These are phyloP conservation scores for Sepiola atlantica DNA, from an alignment of 2,888 invertebrate species.

Conservation along the genomic window DNA sequence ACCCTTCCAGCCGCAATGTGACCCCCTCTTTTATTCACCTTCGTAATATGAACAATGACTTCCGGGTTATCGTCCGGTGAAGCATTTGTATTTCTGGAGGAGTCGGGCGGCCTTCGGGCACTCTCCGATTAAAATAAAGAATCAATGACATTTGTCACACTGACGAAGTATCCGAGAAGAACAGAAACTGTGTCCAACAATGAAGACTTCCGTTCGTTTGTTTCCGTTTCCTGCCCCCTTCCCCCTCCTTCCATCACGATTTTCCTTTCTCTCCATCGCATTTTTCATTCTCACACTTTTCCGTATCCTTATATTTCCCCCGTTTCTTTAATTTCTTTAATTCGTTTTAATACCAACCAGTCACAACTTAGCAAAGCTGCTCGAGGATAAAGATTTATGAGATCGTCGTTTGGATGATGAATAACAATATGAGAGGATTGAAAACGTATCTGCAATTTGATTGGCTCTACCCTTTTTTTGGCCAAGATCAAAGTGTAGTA, in stretches of 20 bases:
- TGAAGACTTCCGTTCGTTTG: too few relatives aligned
- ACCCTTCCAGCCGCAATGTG: neutral
- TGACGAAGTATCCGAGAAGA: too few relatives aligned
- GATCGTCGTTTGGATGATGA: too few relatives aligned
- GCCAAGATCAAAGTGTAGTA: too few relatives aligned
- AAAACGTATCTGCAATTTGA: too few relatives aligned
- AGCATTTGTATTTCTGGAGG: neutral
- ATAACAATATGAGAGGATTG: too few relatives aligned
- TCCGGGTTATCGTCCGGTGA: conserved; percentile 8
- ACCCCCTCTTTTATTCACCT: neutral
- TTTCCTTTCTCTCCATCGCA: neutral
- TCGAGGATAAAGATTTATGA: too few relatives aligned
- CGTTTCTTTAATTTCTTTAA: neutral
- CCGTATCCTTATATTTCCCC: neutral
- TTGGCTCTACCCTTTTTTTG: too few relatives aligned
- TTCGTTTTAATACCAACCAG: neutral
- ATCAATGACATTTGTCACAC: too few relatives aligned
- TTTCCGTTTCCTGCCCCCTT: neutral
- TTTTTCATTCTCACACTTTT: neutral
- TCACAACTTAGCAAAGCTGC: too few relatives aligned
- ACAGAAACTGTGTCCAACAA: too few relatives aligned
- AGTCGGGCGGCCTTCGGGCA: neutral
- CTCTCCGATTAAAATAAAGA: neutral
- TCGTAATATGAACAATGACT: neutral
- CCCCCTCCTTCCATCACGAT: neutral